Base-by-base conservation (phyloP, 2,797 vertebrate species). In the Pseudocheirus occidentalis region DNA sequence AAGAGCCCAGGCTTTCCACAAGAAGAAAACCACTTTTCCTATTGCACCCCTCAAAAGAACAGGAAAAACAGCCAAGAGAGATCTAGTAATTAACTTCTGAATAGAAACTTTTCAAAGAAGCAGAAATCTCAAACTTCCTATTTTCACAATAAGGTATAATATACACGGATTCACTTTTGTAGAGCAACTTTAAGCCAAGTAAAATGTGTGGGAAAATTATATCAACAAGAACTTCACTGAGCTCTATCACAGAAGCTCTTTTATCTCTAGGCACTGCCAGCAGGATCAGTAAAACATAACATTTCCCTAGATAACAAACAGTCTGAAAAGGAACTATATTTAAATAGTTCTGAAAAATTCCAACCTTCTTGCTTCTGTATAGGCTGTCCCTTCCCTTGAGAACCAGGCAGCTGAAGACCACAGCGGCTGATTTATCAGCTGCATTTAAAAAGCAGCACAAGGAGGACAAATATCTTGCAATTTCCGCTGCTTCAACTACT, bases 361-460 rank as follows among this genome's bases (percentile, higher is more conserved):
- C 98, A 98, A 96, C 96, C 98, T 98, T 98, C 98, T 98, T 98
- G 96, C 98, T 98, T 98, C 91, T 54, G 97, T 95, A 97, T 97
- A 98, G 98, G 95, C 97, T 94, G 97, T 91, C 96, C 97, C 98
- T 98, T 98, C 98, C 99, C 98, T 97, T 96, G 99, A 99, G 99
- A 99, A 99, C 96, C 46, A 73, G 91, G 98, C 98, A 98, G 98
- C 98, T 97, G 97, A 98, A 98, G 99, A 98, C 98, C 98, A 98
- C 98, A 97, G 98, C 0, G 97, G 98, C 99, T 99, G 99, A 99
- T 99, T 99, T 99, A 99, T 99, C 99, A 99, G 98, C 98, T 97
- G 98, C 98, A 99, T 98, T 99, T 99, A 98, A 98, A 99, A 98
- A 98, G 98, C 98, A 95, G 98, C 98, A 97, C 98, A 97, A 96